phyloP scores from a whole-genome alignment of 2,888 invertebrate genomes.

The Megastigmus dorsalis region DNA sequence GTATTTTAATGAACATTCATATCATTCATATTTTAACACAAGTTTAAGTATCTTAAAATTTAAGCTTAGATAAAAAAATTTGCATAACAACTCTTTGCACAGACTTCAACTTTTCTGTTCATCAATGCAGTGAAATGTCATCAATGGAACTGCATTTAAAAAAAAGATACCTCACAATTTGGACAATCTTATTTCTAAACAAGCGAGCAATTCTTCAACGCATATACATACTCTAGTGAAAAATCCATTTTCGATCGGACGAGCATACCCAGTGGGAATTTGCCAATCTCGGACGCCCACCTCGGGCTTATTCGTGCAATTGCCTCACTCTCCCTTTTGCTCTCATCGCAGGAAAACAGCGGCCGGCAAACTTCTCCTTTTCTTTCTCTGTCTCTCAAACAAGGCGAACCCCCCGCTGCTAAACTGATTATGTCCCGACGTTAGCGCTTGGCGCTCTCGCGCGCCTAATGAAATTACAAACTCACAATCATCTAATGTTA shows the following conservation, averaged over 20 bases:
- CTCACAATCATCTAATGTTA: slow-evolving; percentile 67
- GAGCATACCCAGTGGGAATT: slow-evolving; percentile 31
- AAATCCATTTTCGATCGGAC: slow-evolving; percentile 10
- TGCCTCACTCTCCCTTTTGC: not conserved
- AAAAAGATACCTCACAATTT: no score
- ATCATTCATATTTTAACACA: no score
- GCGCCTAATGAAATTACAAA: slow-evolving; percentile 65
- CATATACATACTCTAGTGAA: no score
- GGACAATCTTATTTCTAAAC: no score
- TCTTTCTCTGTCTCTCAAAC: slow-evolving; percentile 12
- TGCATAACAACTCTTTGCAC: no score
- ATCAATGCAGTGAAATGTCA: no score
- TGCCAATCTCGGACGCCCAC: slow-evolving; percentile 41
- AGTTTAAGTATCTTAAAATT: no score
- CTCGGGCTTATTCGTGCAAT: slow-evolving; percentile 44
- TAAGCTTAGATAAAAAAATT: no score
- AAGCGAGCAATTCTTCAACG: no score
- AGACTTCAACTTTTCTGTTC: no score
- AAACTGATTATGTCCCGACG: slow-evolving; percentile 65
- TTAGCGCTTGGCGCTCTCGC: slow-evolving; percentile 56
- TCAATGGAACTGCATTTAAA: no score
- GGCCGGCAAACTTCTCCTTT: slow-evolving; percentile 18
- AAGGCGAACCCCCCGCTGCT: slow-evolving; percentile 58
- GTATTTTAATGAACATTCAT: no score
- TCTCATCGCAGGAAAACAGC: not conserved